Base-by-base conservation (phyloP, 2,888 invertebrate species). In the Drosophila subsilvestris region DNA sequence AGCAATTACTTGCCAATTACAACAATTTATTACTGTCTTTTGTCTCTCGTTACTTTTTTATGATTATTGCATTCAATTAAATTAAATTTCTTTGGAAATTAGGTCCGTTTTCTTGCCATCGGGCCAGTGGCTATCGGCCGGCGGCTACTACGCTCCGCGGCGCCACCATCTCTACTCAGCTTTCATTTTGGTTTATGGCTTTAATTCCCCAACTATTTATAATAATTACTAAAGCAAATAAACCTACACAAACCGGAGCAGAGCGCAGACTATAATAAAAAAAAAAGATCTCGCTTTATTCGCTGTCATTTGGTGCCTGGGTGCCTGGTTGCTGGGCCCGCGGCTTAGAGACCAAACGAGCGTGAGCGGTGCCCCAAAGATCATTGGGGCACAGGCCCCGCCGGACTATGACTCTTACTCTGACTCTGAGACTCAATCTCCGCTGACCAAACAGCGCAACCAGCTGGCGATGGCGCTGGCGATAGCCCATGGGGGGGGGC, bases 51-150 rank as follows among this genome's bases (percentile, higher is more conserved):
- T 71, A 49, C 53, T 57, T 65, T 83, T 83, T 76, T 78, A 83
- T 76, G 81, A 79, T 71, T 78, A 74, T 76, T 78, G 81, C 75
- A 81, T 75, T 84, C 82, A 86, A 86, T 85, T 86, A 86, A 86
- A 78, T 72, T 81, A 85, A 71, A 85, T 85, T 86, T 82, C 85
- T 78, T 76, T 78, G 67, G 63, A 86, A 80, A 85, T 86, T 86
- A 78, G 74, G 71, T 71, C 72, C 60, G 78, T 77, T 85, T 82
- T 73, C 59, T 54, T 58, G 27, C 42, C 22, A 37, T 17, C 45
- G 45, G 45, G 47, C 68, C 68, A 29, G 53, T 62, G 48, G 54
- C 48, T 44, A 12, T 27, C 10, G 59, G 49, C 61, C 22, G 22
- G 22, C 22, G 50, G 37, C 48, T 55, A 29, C 45, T 53, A 45